These are phyloP conservation scores for Deroptyus accipitrinus DNA, from an alignment of 2,113 vertebrate genomes.

Conservation along the genomic window DNA sequence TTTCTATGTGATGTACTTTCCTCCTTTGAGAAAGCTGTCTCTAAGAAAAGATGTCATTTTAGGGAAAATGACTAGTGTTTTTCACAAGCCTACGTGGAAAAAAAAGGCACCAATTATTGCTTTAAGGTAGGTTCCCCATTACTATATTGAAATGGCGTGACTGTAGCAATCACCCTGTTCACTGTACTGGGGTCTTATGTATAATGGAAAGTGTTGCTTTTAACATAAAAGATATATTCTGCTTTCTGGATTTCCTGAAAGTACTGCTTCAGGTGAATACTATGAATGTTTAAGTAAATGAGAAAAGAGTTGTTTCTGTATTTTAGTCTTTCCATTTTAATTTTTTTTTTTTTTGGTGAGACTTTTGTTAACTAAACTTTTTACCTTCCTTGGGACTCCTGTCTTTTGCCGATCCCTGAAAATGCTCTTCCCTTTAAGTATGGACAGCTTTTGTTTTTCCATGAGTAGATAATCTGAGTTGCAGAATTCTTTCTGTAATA, in stretches of 20 bases:
- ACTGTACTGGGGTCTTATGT: background rate
- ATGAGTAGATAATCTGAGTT: background rate
- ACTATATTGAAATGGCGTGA: background rate
- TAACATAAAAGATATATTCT: background rate
- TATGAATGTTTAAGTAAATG: background rate
- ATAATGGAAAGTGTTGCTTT: background rate
- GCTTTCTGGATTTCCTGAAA: background rate
- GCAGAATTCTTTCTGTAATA: background rate
- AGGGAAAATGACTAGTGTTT: background rate
- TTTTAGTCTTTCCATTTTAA: background rate
- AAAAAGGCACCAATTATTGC: background rate
- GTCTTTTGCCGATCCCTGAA: background rate
- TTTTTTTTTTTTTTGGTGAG: background rate
- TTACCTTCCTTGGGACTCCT: background rate
- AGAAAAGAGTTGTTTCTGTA: background rate
- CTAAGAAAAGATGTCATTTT: background rate
- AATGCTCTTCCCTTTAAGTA: background rate
- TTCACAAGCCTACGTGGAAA: background rate
- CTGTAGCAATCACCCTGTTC: background rate
- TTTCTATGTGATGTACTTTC: background rate
- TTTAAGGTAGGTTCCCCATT: background rate
- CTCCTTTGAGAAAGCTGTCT: background rate
- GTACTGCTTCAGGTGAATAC: background rate
- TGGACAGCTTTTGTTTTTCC: background rate
- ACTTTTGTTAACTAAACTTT: background rate